phyloP scores from a whole-genome alignment of 2,797 vertebrate species.

The Orestias chungarensis region DNA sequence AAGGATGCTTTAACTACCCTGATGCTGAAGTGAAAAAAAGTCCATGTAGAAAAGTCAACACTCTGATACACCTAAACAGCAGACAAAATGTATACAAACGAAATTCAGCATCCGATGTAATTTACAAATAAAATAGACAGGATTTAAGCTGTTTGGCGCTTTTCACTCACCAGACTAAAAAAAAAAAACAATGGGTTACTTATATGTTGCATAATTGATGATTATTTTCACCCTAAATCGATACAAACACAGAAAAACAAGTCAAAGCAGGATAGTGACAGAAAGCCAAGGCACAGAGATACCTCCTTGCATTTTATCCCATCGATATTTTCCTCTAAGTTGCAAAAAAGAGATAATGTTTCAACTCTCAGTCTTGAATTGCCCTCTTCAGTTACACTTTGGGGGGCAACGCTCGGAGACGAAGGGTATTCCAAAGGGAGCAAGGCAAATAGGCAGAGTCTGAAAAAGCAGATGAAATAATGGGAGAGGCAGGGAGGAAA shows the following conservation, averaged over 20 bases:
- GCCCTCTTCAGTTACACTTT: conserved; percentile 42
- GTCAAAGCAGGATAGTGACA: not conserved
- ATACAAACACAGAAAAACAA: conserved; percentile 7
- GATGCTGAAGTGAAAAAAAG: not conserved
- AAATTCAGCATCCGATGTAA: not conserved
- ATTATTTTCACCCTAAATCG: not conserved
- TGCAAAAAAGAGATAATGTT: conserved; percentile 27
- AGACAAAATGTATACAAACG: not conserved
- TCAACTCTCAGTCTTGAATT: conserved; percentile 28
- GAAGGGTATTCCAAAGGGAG: conserved; percentile 62
- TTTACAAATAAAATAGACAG: not conserved
- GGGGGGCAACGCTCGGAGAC: conserved; percentile 45
- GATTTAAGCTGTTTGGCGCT: not conserved
- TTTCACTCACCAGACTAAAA: not conserved
- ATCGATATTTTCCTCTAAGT: conserved; percentile 27
- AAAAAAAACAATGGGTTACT: not conserved
- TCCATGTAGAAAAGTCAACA: not conserved
- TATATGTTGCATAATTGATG: not conserved
- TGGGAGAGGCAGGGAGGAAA: conserved; percentile 72
- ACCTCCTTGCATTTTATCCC: conserved; percentile 21
- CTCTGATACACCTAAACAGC: not conserved
- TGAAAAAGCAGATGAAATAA: conserved; percentile 56
- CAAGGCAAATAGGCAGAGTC: conserved; percentile 64
- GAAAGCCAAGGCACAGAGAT: not conserved
- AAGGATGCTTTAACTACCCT: not conserved